Evolutionary conservation across 2,113 vertebrate species (phyloP).

Genomic region (Calypte anna): DNA sequence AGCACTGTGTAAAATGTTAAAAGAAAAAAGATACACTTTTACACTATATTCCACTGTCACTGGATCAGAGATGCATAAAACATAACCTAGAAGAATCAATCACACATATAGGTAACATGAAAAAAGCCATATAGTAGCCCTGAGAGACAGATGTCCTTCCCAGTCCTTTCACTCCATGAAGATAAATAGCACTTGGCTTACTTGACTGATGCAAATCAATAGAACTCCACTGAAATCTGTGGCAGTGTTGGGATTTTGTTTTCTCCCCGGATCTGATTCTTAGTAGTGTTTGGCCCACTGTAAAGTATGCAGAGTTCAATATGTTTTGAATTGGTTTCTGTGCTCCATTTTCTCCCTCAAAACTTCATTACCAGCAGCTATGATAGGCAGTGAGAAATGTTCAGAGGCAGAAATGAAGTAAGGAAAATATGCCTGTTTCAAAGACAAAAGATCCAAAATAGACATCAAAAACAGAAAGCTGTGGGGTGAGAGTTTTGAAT

Average conservation of each 20-base stretch:
- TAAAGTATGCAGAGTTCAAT: background rate
- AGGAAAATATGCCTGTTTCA: background rate
- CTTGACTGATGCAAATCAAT: background rate
- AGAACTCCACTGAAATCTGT: background rate
- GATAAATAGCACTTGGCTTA: constrained; percentile 16
- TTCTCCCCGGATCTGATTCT: background rate
- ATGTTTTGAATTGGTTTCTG: background rate
- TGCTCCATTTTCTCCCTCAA: background rate
- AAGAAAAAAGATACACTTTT: background rate
- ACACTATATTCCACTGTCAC: background rate
- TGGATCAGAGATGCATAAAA: background rate
- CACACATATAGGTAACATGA: constrained; percentile 4
- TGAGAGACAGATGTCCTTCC: constrained; percentile 15
- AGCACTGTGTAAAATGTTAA: background rate
- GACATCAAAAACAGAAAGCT: background rate
- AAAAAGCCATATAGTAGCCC: background rate
- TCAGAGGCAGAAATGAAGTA: background rate
- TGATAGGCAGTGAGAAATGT: background rate
- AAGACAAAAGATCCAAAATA: background rate
- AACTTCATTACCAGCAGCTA: background rate
- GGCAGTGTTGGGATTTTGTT: background rate
- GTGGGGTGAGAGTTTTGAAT: fast-evolving
- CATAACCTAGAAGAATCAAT: background rate
- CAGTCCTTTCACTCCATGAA: background rate
- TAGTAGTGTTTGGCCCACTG: background rate